phyloP scores from a whole-genome alignment of 2,113 vertebrate genomes.

The Erythrolamprus reginae region DNA sequence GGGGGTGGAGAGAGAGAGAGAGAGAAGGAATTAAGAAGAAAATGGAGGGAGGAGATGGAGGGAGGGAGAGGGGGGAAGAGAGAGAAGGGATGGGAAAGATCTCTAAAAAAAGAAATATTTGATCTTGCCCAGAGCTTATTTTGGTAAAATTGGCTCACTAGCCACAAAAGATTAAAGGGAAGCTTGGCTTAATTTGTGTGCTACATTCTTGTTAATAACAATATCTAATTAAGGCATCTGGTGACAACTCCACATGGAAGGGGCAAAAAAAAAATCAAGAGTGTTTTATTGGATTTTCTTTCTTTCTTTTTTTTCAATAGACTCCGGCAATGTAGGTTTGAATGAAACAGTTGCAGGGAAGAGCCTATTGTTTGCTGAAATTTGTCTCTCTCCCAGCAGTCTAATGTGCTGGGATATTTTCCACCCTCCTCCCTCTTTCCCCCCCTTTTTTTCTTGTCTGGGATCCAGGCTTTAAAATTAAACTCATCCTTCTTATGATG shows the following conservation, averaged over 20 bases:
- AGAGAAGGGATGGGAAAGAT: not conserved
- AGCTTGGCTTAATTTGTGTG: conserved; percentile 36
- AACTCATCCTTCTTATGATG: conserved; percentile 34
- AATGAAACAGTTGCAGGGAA: conserved; percentile 22
- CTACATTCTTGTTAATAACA: conserved; percentile 45
- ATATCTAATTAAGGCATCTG: conserved; percentile 48
- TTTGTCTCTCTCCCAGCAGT: not conserved
- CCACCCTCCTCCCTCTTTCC: no score
- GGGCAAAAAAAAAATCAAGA: conserved; percentile 25
- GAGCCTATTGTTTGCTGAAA: conserved; percentile 28
- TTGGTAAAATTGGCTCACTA: conserved; percentile 32
- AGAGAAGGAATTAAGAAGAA: no score
- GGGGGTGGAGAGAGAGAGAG: not conserved
- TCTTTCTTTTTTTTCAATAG: conserved; percentile 27
- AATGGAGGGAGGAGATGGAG: not conserved
- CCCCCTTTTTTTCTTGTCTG: conserved; percentile 6
- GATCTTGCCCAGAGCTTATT: not conserved
- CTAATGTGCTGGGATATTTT: not conserved
- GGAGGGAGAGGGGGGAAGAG: no score
- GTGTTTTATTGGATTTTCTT: conserved; percentile 29
- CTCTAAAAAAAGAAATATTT: not conserved
- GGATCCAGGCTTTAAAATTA: conserved; percentile 44
- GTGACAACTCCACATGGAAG: conserved; percentile 13
- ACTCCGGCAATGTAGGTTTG: conserved; percentile 26
- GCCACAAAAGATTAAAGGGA: conserved; percentile 32